Base-by-base conservation (phyloP, 2,888 invertebrate species). In the Spilosoma lubricipeda region DNA sequence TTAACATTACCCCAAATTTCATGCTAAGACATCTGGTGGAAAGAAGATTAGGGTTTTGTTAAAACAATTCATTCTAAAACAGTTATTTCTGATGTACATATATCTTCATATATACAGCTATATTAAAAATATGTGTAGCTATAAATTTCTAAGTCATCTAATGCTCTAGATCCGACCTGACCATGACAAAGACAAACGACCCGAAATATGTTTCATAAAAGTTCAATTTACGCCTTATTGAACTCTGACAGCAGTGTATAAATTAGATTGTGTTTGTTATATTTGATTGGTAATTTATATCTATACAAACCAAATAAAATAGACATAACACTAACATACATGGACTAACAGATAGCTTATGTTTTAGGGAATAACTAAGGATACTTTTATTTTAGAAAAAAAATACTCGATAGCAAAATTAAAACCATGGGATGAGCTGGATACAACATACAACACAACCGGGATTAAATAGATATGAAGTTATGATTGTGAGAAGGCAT, bases 181-280 rank as follows among this genome's bases (percentile, higher is more conserved):
- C 30, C 30, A 15, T 63, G 45, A 65, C 69, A 69, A 13, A 70
- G 65, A 70, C 42, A 73, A 73, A 52, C 42, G 42, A 39, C 66
- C 56, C 66, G 59, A 56, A 11, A 73, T 70, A 59, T 65, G 13
- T 45, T 64, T 23, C 64, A 42, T 68, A 42, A 73, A 56, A 66
- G 73, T 66, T 70, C 64, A n/a, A 36, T 64, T 73, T 36, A 42
- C 52, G 63, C 45, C 68, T 39, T 52, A 64, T 65, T 66, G 70
- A 70, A 73, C 30, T 73, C 59, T 48, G 65, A 36, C 45, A 69
- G 48, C 65, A 52, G 30, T 52, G 64, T 73, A 74, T 67, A 73
- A 69, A 67, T 70, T 64, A 80, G 71, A 70, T 73, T 67, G 76
- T 72, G 23, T 23, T 23, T 8, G 52, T 23, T 23, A 23, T 23